phyloP scores from a whole-genome alignment of 2,113 vertebrate genomes.

The Strigops habroptila region DNA sequence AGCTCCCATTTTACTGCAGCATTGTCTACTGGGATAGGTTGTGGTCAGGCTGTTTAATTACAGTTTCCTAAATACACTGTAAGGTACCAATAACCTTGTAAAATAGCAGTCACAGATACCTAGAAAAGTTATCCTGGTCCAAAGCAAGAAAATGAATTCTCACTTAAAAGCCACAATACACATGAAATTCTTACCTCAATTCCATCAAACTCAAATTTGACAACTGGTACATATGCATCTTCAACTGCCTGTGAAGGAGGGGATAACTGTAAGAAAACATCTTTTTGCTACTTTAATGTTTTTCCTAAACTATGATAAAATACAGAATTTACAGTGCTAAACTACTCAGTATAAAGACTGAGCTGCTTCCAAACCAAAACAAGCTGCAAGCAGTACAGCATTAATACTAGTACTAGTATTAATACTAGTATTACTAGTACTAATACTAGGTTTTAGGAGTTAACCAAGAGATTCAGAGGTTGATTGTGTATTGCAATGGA shows the following conservation, averaged over 20 bases:
- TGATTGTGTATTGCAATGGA: background rate
- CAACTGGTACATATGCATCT: conserved; percentile 97
- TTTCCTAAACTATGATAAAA: background rate
- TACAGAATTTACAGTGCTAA: background rate
- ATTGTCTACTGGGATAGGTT: background rate
- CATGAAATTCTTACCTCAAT: conserved; percentile 84
- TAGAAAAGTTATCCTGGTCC: background rate
- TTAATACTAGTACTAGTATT: background rate
- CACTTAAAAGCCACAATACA: background rate
- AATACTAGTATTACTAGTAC: background rate
- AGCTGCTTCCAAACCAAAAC: background rate
- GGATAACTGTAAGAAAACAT: background rate
- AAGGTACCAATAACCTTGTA: background rate
- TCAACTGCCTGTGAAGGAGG: conserved; percentile 86
- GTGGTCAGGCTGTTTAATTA: background rate
- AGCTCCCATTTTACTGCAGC: background rate
- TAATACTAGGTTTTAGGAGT: background rate
- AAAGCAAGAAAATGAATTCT: background rate
- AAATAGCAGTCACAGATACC: background rate
- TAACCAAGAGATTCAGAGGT: background rate
- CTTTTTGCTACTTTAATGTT: background rate
- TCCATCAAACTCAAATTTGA: conserved; percentile 96
- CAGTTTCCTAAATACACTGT: background rate
- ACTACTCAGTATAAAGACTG: background rate
- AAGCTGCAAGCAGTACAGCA: background rate